Base-by-base conservation (phyloP, 1,140 invertebrate species). In the Ceratosolen fusciceps region DNA sequence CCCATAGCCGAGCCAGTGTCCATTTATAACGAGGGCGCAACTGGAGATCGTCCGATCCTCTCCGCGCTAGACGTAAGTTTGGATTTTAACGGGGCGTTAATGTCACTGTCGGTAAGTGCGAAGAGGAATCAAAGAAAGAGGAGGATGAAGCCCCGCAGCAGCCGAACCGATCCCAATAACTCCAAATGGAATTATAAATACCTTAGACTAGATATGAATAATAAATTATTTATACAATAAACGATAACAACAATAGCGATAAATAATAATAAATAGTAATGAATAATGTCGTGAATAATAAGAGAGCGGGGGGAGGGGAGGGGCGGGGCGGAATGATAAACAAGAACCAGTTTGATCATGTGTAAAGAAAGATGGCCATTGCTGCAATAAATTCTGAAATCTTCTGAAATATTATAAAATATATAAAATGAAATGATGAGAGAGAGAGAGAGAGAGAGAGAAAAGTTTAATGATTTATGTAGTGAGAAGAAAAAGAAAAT, bases 381-480 rank as follows among this genome's bases (percentile, higher is more conserved):
- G 31, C 19, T 9, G 37, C 37, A 37, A 65, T 65, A 65, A 65
- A 65, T 65, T 65, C 34, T 65, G 31, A 37, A 65, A 37, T 65
- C 60, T 34, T 65, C 31, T 37, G 60, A 65, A 65, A 65, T 65
- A 65, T 24, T 65, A 19, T 65, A 37, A 65, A 62, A 65, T 65
- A 37, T 65, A 65, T 2, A 21, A 65, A 37, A 65, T 65, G 31
- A 65, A 65, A 16, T n/a, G n/a, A n/a, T n/a, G n/a, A n/a, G n/a
- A n/a, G n/a, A n/a, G n/a, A n/a, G n/a, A n/a, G n/a, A n/a, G n/a
- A n/a, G n/a, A n/a, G n/a, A 21, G 21, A 65, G 10, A 65, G 31
- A 65, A 37, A 65, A 65, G 60, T 65, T 65, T 3, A 65, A 65
- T 65, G 60, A 65, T 65, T 65, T 65, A 37, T 65, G 60, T 37